These are phyloP conservation scores for Elgonia sp. DNA, from an alignment of 2,888 invertebrate species.

Conservation along the genomic window DNA sequence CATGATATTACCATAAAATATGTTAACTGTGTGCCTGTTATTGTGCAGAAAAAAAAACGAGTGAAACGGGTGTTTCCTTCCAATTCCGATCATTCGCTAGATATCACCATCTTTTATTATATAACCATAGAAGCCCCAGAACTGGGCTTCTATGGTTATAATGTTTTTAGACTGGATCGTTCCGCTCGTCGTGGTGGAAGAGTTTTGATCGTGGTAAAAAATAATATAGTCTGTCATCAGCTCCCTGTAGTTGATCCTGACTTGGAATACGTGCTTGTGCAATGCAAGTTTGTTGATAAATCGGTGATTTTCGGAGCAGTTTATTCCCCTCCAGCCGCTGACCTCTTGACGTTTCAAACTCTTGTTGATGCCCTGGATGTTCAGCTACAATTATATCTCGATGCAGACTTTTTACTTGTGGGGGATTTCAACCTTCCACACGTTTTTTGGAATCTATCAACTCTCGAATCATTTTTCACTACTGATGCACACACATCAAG, in stretches of 20 bases:
- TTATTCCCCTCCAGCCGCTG: no score
- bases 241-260: constrained; percentile 4
- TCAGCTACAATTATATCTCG: no score
- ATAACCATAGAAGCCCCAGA: neutral
- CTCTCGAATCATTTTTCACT: no score
- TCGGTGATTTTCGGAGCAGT: no score
- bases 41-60: constrained; percentile 9
- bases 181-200: neutral
- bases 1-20: neutral
- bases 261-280: no score
- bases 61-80: neutral
- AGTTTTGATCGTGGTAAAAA: neutral
- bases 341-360: no score
- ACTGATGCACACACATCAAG: no score
- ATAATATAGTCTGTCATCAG: neutral
- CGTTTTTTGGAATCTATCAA: no score
- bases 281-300: no score
- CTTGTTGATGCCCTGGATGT: no score
- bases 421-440: no score
- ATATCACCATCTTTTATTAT: neutral
- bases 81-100: neutral
- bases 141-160: neutral
- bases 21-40: neutral
- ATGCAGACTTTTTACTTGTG: no score
- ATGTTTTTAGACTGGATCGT: neutral